Evolutionary conservation across 2,888 invertebrate species (phyloP), one percentile per base, ranked within the genome.

Genomic region (Ametastegia equiseti): DNA sequence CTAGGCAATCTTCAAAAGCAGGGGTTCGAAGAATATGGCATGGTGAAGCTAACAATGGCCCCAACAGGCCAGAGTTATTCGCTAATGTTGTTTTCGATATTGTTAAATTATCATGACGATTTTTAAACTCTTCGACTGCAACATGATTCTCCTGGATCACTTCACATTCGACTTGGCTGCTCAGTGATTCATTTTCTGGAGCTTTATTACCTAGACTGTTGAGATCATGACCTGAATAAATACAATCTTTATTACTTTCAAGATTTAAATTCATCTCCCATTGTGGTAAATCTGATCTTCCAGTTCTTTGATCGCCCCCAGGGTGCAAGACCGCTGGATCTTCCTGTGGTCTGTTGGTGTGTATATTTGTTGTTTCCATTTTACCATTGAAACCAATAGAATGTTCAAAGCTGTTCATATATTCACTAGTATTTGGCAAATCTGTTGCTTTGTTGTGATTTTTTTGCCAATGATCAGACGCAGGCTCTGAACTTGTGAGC

Each of bases 321-420:
- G n/a, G 33, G 30, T 75, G 54, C 19, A 33, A 54, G 27, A 11
- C 36, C 13, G 75, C 75, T n/a, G 33, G 23, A n/a, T 75, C 50
- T 54, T 54, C 30, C 36, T 54, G 19, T n/a, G 30, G n/a, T 30
- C 19, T 13, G 54, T 33, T 27, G 5, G 5, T 47, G n/a, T 47
- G 27, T 30, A 71, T 47, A 47, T 71, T 71, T n/a, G 30, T n/a
- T 71, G 71, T 47, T 47, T 19, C 45, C 71, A 71, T 47, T 7
- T 15, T 27, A 3, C 47, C 71, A 15, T 71, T 71, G 42, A 30
- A 71, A n/a, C 30, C 71, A 45, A 15, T 71, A 27, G 47, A 47
- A 6, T 71, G 23, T 71, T 71, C 30, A 0, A 71, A 47, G 33
- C 30, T 47, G 47, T 71, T 71, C 13, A 71, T 71, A 15, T 27